A percentile compares a stretch with the other conserved stretches of the same genome.
Evolutionary conservation across 2,113 vertebrate genomes (phyloP).

Genomic region (Irena cyanogastra): DNA sequence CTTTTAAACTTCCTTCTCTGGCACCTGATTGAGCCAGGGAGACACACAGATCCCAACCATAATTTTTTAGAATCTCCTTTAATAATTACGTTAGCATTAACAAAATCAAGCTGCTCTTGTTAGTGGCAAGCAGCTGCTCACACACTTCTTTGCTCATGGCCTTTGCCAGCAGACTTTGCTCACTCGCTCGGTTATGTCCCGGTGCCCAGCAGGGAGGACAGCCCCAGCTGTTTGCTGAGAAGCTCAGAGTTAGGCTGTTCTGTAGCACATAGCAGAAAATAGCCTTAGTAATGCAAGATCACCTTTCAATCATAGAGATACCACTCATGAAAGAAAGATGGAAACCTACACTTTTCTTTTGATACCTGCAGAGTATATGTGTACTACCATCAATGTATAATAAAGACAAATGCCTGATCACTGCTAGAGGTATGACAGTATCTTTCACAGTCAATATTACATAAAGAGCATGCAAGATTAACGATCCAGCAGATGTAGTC

Average conservation of each 20-base stretch:
- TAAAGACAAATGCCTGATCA: background rate
- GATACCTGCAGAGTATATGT: background rate
- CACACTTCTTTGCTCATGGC: fast-evolving
- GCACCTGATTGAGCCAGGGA: background rate
- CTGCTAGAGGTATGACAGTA: background rate
- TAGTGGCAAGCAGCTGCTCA: background rate
- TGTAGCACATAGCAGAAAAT: background rate
- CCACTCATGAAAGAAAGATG: background rate
- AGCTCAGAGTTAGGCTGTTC: background rate
- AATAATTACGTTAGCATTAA: background rate
- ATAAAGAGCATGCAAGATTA: background rate
- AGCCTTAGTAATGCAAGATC: background rate
- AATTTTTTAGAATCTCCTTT: background rate
- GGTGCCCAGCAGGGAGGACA: fast-evolving
- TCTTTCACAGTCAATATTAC: background rate
- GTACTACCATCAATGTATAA: background rate
- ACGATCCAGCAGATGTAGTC: background rate
- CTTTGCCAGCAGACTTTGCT: background rate
- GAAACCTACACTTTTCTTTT: background rate
- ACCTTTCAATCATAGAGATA: background rate
- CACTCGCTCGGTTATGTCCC: fast-evolving
- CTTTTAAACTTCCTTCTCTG: background rate
- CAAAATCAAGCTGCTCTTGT: background rate
- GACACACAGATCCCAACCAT: background rate
- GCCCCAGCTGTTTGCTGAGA: background rate